Evolutionary conservation across 2,888 invertebrate species (phyloP).

Genomic region (Scrobipalpa atriplicella): DNA sequence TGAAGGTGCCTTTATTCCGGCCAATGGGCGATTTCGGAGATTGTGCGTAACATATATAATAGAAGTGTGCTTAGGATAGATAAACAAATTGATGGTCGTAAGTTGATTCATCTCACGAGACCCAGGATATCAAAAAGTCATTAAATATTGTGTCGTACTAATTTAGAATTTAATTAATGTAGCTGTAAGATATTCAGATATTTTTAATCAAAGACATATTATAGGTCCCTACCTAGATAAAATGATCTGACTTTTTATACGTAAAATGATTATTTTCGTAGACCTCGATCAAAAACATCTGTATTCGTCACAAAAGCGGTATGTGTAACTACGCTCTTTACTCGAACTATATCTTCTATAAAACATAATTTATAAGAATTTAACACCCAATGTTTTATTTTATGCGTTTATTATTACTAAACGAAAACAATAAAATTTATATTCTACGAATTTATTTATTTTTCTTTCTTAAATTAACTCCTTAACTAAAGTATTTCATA

Average conservation of each 20-base stretch:
- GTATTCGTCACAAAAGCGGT: slow-evolving; percentile 54
- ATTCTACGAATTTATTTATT: slow-evolving; percentile 1
- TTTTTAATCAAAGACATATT: too few relatives aligned
- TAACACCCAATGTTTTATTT: slow-evolving; percentile 62
- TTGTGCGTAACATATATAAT: too few relatives aligned
- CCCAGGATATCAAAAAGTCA: neutral
- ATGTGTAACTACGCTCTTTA: slow-evolving; percentile 49
- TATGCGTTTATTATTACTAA: slow-evolving; percentile 72
- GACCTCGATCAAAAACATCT: slow-evolving; percentile 46
- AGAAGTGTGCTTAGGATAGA: too few relatives aligned
- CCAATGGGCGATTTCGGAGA: too few relatives aligned
- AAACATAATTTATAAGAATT: slow-evolving; percentile 43
- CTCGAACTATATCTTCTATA: slow-evolving; percentile 36
- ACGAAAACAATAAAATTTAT: slow-evolving; percentile 66
- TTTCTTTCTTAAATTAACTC: neutral
- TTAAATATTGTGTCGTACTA: too few relatives aligned
- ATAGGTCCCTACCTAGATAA: slow-evolving; percentile 28
- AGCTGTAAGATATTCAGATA: too few relatives aligned
- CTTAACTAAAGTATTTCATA: neutral
- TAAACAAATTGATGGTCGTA: neutral
- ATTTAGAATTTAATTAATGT: too few relatives aligned
- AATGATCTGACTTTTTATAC: slow-evolving; percentile 66
- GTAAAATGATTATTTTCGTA: slow-evolving; percentile 41
- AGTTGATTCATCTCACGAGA: neutral
- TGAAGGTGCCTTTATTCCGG: too few relatives aligned